Conservation (phyloP, 2,797 vertebrate species). For the Petrocephalus schoutedeni region DNA sequence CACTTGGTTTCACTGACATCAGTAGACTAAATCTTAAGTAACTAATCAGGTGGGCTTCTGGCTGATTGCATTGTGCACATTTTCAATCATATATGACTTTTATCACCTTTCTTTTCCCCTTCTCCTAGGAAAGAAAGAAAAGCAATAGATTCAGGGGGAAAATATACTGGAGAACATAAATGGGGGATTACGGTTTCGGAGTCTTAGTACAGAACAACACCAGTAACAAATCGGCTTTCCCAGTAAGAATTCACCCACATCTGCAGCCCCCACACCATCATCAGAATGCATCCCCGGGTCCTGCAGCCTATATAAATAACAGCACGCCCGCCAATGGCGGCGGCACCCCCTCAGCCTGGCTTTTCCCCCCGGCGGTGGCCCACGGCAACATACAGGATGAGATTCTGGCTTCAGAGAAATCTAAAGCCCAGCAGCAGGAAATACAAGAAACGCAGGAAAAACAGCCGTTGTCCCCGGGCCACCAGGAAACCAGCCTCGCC, state of each 20-base stretch:
- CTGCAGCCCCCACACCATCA: constrained; percentile 90
- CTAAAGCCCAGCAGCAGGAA: constrained; percentile 83
- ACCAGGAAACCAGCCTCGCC: constrained; percentile 83
- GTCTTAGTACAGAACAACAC: constrained; percentile 98
- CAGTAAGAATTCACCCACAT: constrained; percentile 96
- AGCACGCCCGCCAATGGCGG: constrained; percentile 93
- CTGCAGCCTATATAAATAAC: constrained; percentile 93
- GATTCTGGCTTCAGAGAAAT: constrained; percentile 93
- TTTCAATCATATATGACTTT: not conserved
- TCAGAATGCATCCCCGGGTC: constrained; percentile 83
- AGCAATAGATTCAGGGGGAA: constrained; percentile 54
- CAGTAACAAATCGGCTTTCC: constrained; percentile 96
- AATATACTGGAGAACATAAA: constrained; percentile 75
- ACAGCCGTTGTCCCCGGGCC: constrained; percentile 77
- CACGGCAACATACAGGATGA: constrained; percentile 99
- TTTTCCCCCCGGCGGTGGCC: constrained; percentile 87
- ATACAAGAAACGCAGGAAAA: constrained; percentile 77
- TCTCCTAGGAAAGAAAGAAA: constrained; percentile 53
- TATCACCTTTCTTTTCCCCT: constrained; percentile 21
- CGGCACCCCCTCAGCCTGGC: constrained; percentile 87
- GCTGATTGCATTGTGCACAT: constrained; percentile 2
- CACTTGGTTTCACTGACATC: constrained; percentile 2
- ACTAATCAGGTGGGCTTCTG: not conserved
- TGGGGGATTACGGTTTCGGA: constrained; percentile 99
- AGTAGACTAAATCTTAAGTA: constrained; percentile 5